Base-by-base conservation (phyloP, 2,888 invertebrate genomes). In the Cactoblastis cactorum region DNA sequence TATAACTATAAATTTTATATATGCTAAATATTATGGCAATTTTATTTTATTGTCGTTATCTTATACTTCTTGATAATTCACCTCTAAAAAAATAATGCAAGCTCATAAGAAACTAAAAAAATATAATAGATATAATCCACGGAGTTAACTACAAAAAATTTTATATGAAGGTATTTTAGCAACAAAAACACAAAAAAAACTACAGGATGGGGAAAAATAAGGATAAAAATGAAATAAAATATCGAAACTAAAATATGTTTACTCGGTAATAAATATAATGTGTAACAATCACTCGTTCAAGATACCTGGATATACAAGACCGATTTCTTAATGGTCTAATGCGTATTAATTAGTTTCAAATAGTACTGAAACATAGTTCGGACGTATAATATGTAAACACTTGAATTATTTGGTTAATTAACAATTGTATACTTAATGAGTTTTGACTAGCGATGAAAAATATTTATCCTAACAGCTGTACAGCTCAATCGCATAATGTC, bases 211-310 rank as follows among this genome's bases (percentile, higher is more conserved):
- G 11, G 32, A 37, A 54, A 28, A 19, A 24, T 46, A 43, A 47
- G 54, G 45, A 51, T 57, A 59, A 58, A 43, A 62, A 63, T 66
- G 65, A 71, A 77, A 80, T 72, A 65, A 67, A 69, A 68, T 67
- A 69, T 62, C 55, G 56, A 57, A 57, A 63, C 56, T 64, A 62
- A 67, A 79, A 82, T 74, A 65, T 59, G 63, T 83, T 84, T 83
- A 83, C 82, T 86, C 69, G 69, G 53, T 70, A 80, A 78, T 78
- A 79, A 80, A 80, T 76, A 37, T n/a, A n/a, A 37, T 74, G 65
- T 66, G 59, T 71, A 71, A 75, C 70, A 73, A 67, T 62, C 62
- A 48, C 34, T 41, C 14, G 15, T 28, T 43, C 11, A 14, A 14
- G 43, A 11, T 2, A 15, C 12, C 14, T 8, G 56, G 57, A 59